phyloP scores from a whole-genome alignment of 2,888 invertebrate species.

The Patella ulyssiponensis region DNA sequence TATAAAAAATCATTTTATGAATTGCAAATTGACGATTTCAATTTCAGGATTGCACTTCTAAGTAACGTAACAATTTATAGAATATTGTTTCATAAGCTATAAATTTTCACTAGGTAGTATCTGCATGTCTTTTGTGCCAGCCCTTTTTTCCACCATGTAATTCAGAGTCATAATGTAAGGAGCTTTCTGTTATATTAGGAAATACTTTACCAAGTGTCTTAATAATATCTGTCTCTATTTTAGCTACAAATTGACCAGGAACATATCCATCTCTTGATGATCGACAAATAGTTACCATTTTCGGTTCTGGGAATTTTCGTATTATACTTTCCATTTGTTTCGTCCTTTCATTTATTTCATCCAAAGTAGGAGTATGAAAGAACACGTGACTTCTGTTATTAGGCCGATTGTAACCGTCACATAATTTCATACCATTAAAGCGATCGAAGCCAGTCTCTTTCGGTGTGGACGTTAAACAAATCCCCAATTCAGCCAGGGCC shows the following conservation, averaged over 20 bases:
- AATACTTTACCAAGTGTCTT: conserved; percentile 32
- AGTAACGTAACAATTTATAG: too few relatives aligned
- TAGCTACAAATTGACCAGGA: conserved; percentile 47
- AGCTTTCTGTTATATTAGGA: conserved; percentile 10
- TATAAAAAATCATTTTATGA: too few relatives aligned
- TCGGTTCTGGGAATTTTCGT: conserved; percentile 31
- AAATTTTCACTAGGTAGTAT: too few relatives aligned
- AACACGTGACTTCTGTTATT: conserved; percentile 33
- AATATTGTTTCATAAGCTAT: too few relatives aligned
- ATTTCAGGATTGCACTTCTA: too few relatives aligned
- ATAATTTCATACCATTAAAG: conserved; percentile 38
- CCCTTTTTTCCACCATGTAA: conserved; percentile 52
- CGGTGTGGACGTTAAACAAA: conserved; percentile 47
- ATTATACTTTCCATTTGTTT: conserved; percentile 33
- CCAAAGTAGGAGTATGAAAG: conserved; percentile 36
- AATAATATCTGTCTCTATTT: conserved; percentile 49
- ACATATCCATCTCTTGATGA: conserved; percentile 59
- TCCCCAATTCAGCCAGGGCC: conserved; percentile 41
- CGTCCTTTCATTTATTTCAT: conserved; percentile 34
- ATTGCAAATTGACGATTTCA: too few relatives aligned
- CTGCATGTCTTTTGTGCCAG: conserved; percentile 38
- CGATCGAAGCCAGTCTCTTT: conserved; percentile 28
- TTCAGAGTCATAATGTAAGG: conserved; percentile 47
- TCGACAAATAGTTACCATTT: conserved; percentile 52
- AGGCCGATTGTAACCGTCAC: conserved; percentile 49